Base-by-base conservation (phyloP, 2,888 invertebrate species). In the Hemithea aestivaria region DNA sequence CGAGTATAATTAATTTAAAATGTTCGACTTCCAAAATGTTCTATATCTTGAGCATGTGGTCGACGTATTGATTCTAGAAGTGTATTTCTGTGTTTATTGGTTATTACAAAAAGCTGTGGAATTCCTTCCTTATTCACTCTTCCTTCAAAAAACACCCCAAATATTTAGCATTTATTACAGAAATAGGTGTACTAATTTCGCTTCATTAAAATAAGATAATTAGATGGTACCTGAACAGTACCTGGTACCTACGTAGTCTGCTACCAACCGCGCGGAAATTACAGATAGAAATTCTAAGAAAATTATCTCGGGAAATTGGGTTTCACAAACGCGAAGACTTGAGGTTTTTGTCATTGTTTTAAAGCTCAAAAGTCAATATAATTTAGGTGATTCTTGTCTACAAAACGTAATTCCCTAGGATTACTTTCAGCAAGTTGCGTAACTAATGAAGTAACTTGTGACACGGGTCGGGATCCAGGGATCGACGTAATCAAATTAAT, bases 401-500 rank as follows among this genome's bases (percentile, higher is more conserved):
- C 78, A 79, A 74, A 78, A 75, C 73, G 75, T 79, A 79, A 81
- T 80, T 83, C 73, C 58, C 66, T 63, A 65, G 77, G 76, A 83
- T 80, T 83, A 84, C 82, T 82, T 82, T 80, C 73, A 73, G 73
- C 72, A 66, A 84, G 77, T 82, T 83, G 74, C 75, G 81, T 82
- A 83, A 83, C 82, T 84, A 85, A 83, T 84, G 83, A 84, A 84
- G 84, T 81, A 84, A 85, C 82, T 85, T 83, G 83, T 84, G 85
- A 85, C 85, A 82, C 80, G 82, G 85, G 84, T 83, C 82, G 77
- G 73, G 66, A 44, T 65, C 66, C 73, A 73, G 78, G 82, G 81
- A 84, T 85, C 82, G 84, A 83, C 82, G 81, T 84, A 83, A 85
- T 84, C 83, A 84, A 84, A 85, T 85, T 85, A 84, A 85, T 83